Conservation (phyloP, 1,140 invertebrate genomes). For the Drosophila leontia region DNA sequence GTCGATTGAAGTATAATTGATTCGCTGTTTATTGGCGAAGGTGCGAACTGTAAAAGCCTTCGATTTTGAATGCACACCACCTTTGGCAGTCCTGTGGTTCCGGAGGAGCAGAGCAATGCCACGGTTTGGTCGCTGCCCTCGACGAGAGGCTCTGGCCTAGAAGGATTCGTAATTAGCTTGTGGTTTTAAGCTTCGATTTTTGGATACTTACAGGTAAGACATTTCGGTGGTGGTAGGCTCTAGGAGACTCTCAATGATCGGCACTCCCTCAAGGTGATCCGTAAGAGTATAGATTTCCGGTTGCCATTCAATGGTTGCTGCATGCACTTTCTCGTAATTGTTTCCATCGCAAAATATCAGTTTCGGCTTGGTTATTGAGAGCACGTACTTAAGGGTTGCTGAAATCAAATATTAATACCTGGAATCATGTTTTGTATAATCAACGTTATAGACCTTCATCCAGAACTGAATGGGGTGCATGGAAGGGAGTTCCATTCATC, state of each 20-base stretch:
- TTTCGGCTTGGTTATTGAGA: slow-evolving; percentile 56
- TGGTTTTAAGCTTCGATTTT: neutral
- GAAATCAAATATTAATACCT: neutral
- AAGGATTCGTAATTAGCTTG: neutral
- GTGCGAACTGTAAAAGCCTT: slow-evolving; percentile 80
- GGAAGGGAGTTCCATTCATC: slow-evolving; percentile 56
- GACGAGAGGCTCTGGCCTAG: slow-evolving; percentile 48
- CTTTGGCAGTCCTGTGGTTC: slow-evolving; percentile 89
- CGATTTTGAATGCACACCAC: slow-evolving; percentile 78
- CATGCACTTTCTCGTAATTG: slow-evolving; percentile 49
- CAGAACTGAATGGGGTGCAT: slow-evolving; percentile 9
- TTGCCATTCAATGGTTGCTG: neutral
- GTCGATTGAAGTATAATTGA: too few species aligned
- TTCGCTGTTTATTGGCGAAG: neutral
- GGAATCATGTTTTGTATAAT: neutral
- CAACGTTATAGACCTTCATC: slow-evolving; percentile 39
- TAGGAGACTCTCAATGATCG: slow-evolving; percentile 53
- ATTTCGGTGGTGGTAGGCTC: slow-evolving; percentile 50
- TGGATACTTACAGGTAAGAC: slow-evolving; percentile 53
- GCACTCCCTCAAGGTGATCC: slow-evolving; percentile 46
- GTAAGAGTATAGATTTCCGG: slow-evolving; percentile 40
- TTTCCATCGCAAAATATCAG: slow-evolving; percentile 68
- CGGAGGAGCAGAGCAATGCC: slow-evolving; percentile 87
- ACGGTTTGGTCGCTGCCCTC: slow-evolving; percentile 61
- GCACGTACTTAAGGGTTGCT: slow-evolving; percentile 58